Conservation (phyloP, 2,888 invertebrate species). For the Sarcophaga variegata region DNA sequence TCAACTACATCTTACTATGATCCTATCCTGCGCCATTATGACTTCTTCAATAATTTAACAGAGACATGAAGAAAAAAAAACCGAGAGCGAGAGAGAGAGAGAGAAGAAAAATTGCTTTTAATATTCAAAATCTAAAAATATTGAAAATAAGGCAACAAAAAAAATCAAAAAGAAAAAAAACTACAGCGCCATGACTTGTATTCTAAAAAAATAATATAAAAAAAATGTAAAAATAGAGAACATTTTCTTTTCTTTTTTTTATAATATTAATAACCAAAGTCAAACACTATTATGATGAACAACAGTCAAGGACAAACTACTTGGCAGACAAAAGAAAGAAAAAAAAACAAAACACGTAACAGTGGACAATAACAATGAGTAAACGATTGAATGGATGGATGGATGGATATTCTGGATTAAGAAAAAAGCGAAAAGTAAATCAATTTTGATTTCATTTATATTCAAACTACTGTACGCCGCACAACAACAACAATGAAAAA, state of each 20-base stretch:
- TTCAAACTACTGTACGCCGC: background rate
- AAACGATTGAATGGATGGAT: background rate
- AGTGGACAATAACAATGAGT: background rate
- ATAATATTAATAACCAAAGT: slow-evolving; percentile 9
- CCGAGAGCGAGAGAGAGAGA: too few relatives aligned
- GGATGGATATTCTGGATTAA: background rate
- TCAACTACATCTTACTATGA: background rate
- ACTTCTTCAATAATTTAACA: slow-evolving; percentile 16
- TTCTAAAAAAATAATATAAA: slow-evolving; percentile 16
- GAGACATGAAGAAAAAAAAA: background rate
- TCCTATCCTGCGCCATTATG: slow-evolving; percentile 14
- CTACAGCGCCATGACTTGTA: slow-evolving; percentile 39
- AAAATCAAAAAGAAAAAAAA: background rate
- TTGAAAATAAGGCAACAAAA: slow-evolving; percentile 12
- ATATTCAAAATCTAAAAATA: background rate
- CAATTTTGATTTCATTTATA: background rate
- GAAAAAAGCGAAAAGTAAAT: background rate
- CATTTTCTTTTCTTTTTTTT: background rate
- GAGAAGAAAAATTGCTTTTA: background rate
- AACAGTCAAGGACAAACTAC: slow-evolving; percentile 19
- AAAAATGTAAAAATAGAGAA: background rate
- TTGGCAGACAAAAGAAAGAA: slow-evolving; percentile 2
- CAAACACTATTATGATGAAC: background rate
- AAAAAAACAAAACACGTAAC: background rate
- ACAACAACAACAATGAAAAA: background rate